Percentiles rank a stretch among this genome's conserved stretches.
phyloP scores from a whole-genome alignment of 2,888 invertebrate species.

The Platypus cylindrus region DNA sequence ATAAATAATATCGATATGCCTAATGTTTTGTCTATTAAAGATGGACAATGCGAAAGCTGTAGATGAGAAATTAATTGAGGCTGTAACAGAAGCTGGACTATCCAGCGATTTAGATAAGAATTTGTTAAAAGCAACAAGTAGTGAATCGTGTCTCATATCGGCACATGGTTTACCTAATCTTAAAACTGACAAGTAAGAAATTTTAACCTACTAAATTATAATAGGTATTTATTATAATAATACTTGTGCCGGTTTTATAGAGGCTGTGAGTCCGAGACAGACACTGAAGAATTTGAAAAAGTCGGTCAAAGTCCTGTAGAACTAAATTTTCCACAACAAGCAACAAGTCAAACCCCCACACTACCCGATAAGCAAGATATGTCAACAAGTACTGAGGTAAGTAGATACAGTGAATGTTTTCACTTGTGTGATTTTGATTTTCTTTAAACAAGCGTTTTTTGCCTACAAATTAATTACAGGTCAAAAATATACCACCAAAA shows the following conservation, averaged over 20 bases:
- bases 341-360: slow-evolving; percentile 19
- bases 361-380: slow-evolving; percentile 39
- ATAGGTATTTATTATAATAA: background rate
- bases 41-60: slow-evolving; percentile 24
- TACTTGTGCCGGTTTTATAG: slow-evolving; percentile 42
- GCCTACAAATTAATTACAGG: slow-evolving; percentile 7
- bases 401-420: slow-evolving; percentile 11
- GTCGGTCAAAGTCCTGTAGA: slow-evolving; percentile 50
- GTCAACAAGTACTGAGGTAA: slow-evolving; percentile 48
- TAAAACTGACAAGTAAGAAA: slow-evolving; percentile 33
- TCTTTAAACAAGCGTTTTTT: slow-evolving; percentile 1
- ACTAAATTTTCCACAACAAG: slow-evolving; percentile 24
- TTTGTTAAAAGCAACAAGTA: slow-evolving; percentile 31
- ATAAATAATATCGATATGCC: background rate
- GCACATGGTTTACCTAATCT: slow-evolving; percentile 29
- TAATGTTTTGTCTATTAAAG: slow-evolving; percentile 1
- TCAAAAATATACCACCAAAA: slow-evolving; percentile 29
- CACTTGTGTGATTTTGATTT: background rate
- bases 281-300: slow-evolving; percentile 73
- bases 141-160: slow-evolving; percentile 27
- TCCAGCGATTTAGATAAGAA: slow-evolving; percentile 33
- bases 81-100: slow-evolving; percentile 31
- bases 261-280: slow-evolving; percentile 69
- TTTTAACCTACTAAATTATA: background rate
- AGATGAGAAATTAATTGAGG: slow-evolving; percentile 31